Evolutionary conservation across 2,888 invertebrate genomes (phyloP).

Genomic region (Drosophila quinaria): DNA sequence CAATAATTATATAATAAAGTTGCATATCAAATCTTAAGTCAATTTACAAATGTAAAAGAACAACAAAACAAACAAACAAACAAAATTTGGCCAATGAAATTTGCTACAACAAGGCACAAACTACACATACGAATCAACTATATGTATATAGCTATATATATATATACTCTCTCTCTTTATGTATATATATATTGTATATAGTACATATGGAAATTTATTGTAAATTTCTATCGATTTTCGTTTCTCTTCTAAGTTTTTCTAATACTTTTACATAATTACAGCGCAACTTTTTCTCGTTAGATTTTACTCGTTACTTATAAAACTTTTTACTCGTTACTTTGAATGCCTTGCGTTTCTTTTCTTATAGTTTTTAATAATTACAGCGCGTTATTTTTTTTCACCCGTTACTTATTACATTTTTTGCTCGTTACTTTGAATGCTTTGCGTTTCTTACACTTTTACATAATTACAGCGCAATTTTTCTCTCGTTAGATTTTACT

Average conservation of each 20-base stretch:
- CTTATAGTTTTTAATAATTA: too few species aligned
- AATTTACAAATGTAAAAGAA: constrained; percentile 24
- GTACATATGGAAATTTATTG: constrained; percentile 20
- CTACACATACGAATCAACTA: constrained; percentile 22
- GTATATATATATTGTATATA: constrained; percentile 13
- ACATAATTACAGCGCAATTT: constrained; percentile 53
- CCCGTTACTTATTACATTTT: background rate
- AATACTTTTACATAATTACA: constrained; percentile 44
- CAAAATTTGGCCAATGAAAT: constrained; percentile 50
- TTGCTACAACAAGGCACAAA: constrained; percentile 62
- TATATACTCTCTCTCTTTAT: constrained; percentile 4
- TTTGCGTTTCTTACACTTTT: constrained; percentile 35
- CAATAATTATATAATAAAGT: background rate
- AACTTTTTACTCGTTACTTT: too few species aligned
- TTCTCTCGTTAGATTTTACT: constrained; percentile 17
- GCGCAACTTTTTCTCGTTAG: too few species aligned
- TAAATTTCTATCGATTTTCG: constrained; percentile 27
- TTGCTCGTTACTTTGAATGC: constrained; percentile 35
- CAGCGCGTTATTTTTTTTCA: too few species aligned
- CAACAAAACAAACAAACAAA: constrained; percentile 25
- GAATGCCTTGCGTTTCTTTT: too few species aligned
- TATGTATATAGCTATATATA: constrained; percentile 15
- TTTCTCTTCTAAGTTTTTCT: constrained; percentile 5
- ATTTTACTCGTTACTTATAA: too few species aligned
- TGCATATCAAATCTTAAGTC: constrained; percentile 8